Evolutionary conservation across 2,888 invertebrate genomes (phyloP).

Genomic region (Acrobasis repandana): DNA sequence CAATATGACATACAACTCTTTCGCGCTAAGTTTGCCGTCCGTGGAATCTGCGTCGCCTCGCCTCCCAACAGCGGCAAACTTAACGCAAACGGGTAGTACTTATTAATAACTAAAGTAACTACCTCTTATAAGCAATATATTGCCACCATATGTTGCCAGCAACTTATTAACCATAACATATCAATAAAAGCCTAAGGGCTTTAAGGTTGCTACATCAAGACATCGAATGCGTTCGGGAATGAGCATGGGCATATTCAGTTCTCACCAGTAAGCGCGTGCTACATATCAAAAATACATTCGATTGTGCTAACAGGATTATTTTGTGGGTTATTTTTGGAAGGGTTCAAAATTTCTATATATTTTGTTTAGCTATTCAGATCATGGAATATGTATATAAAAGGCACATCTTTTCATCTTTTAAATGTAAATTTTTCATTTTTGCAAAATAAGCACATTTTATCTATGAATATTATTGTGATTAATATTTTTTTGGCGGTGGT

Average conservation of each 20-base stretch:
- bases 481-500: background rate
- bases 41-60: no score
- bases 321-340: background rate
- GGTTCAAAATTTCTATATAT: background rate
- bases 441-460: background rate
- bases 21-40: no score
- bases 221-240: slow-evolving; percentile 45
- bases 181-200: no score
- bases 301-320: slow-evolving; percentile 27
- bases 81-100: no score
- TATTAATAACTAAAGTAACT: no score
- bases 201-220: slow-evolving; percentile 35
- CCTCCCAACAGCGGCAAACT: no score
- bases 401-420: background rate
- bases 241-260: slow-evolving; percentile 49
- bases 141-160: no score
- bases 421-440: background rate
- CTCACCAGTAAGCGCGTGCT: slow-evolving; percentile 29
- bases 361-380: background rate
- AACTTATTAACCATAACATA: no score
- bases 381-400: background rate
- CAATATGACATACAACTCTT: no score
- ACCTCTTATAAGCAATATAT: no score
- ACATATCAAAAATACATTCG: slow-evolving; percentile 30
- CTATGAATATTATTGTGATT: background rate